Evolutionary conservation across 2,888 invertebrate species (phyloP), one percentile per base, ranked within the genome.

Genomic region (Xiphydria camelus): DNA sequence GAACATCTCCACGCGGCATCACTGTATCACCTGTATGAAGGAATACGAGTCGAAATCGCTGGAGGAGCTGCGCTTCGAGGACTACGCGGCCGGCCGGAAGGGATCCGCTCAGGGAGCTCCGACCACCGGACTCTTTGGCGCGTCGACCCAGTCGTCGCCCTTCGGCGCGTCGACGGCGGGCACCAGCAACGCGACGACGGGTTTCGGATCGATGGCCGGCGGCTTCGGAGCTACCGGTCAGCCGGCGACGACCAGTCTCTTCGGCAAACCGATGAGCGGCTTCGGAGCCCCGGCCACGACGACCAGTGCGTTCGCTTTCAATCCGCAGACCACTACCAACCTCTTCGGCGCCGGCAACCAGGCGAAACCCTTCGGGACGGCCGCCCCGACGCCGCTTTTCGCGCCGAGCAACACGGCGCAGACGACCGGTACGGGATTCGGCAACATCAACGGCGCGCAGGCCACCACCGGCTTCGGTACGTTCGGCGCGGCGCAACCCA

Each of bases 11-110:
- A 98, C 96, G 0, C 88, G 93, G 61, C 94, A 96, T 71, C 92
- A 96, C 70, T 97, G 97, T 74, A 97, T 99, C 49, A 95, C 95
- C 0, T 94, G 94, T 46, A 99, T 99, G 99, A 95, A 96, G 79
- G 96, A 98, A 70, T 99, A 98, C 71, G 97, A 98, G 68, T 77
- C 74, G 36, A 99, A 98, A 75, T 94, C 94, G 0, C 76, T 98
- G 17, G 99, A 99, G 77, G 99, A 99, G 73, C 78, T 99, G 3
- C 84, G 98, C 6, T 78, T 89, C 42, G 98, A 98, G 68, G 98
- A 99, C 77, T 99, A 99, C 73, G 76, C 83, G 17, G 91, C 91
- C 0, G 92, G 92, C 39, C 80, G 96, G 2, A 97, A 97, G 78
- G 94, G 94, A 25, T 80, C 78, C 25, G 68, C 71, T 12, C 80